Evolutionary conservation across 1,140 invertebrate genomes (phyloP).

Genomic region (Euwallacea similis): DNA sequence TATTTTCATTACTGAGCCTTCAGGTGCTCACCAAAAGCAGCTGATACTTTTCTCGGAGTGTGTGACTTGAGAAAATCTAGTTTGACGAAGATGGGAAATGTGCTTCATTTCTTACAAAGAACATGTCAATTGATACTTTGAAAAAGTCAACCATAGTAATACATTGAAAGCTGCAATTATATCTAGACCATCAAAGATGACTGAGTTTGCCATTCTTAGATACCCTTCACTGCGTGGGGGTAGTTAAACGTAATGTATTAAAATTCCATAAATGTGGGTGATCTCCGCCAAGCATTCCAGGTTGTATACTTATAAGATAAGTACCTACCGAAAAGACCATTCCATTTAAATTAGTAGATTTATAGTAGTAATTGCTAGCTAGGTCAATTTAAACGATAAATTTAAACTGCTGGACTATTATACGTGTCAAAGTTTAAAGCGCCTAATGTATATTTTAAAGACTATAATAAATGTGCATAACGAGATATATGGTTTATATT

Average conservation of each 20-base stretch:
- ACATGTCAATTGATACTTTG: no score
- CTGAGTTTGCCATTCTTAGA: conserved; percentile 2
- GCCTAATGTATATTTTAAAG: conserved; percentile 30
- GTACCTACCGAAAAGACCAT: conserved; percentile 25
- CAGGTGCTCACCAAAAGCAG: no score
- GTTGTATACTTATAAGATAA: conserved; percentile 26
- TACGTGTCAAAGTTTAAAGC: conserved; percentile 25
- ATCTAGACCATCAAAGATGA: background rate
- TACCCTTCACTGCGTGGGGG: background rate
- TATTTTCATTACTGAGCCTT: no score
- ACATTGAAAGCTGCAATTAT: no score
- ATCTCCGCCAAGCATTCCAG: conserved; percentile 19
- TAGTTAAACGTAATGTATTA: no score
- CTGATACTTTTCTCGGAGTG: no score
- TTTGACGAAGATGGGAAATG: no score
- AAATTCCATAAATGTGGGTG: background rate
- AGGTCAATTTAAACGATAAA: conserved; percentile 20
- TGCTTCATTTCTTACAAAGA: no score
- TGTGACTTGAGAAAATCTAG: no score
- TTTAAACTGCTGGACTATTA: background rate
- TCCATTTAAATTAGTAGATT: conserved; percentile 24
- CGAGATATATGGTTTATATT: conserved; percentile 16
- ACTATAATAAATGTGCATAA: conserved; percentile 15
- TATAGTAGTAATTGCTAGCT: conserved; percentile 22
- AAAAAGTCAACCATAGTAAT: no score